Evolutionary conservation across 2,113 vertebrate genomes (phyloP).

Genomic region (Heterotilapia buettikoferi): DNA sequence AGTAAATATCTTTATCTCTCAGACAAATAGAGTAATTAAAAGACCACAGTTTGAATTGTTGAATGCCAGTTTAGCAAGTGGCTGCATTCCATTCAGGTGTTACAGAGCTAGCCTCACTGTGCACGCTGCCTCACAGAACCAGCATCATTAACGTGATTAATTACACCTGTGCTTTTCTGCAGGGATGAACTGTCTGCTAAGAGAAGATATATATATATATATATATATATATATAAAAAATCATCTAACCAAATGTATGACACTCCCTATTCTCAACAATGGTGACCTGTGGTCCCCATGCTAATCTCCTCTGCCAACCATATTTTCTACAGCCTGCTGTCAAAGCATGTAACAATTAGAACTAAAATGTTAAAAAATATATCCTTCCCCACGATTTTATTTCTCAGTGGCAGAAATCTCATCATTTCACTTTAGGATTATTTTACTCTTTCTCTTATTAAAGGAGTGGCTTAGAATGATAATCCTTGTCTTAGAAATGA

Average conservation of each 20-base stretch:
- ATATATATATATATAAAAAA: neutral
- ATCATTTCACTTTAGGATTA: neutral
- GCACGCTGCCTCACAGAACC: neutral
- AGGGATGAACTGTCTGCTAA: neutral
- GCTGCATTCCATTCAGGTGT: neutral
- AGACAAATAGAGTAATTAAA: neutral
- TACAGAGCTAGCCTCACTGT: neutral
- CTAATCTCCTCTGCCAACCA: neutral
- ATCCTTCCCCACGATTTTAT: neutral
- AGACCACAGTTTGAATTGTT: neutral
- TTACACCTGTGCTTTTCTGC: neutral
- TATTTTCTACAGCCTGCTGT: neutral
- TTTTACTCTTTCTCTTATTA: conserved; percentile 11
- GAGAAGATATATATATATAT: neutral
- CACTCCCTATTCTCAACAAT: neutral
- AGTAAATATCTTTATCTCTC: neutral
- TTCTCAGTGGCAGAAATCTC: neutral
- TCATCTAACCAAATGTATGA: neutral
- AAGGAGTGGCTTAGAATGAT: conserved; percentile 17
- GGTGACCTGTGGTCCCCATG: neutral
- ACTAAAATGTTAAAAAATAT: neutral
- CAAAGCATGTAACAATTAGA: neutral
- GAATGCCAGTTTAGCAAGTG: neutral
- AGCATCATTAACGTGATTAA: conserved; percentile 10
- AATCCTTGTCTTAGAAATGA: conserved; percentile 36